Base-by-base conservation (phyloP, 2,113 vertebrate species). In the Montifringilla adamsi region DNA sequence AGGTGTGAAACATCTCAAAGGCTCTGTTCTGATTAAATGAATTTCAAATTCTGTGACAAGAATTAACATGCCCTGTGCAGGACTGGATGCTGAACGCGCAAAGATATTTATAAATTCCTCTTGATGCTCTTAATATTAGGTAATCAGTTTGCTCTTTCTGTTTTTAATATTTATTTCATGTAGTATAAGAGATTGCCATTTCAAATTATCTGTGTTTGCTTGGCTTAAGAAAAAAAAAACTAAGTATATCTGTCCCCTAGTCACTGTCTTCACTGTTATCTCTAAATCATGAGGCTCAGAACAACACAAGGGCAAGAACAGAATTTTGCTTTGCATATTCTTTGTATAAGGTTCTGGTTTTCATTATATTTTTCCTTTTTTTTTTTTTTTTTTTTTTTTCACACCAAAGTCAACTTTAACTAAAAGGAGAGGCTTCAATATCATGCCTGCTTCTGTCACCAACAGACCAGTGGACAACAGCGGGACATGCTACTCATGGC, bases 1-100 rank as follows among this genome's bases (percentile, higher is more conserved):
- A 95, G 77, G 89, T 96, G 96, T 94, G 73, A 95, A 95, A 77
- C n/a, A 81, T 90, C 74, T 92, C 81, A 75, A 95, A 95, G 81
- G 33, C 62, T 89, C 44, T 83, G 31, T 82, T 95, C 87, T 85
- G 93, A 84, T 82, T 72, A 95, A 76, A 75, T 92, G 47, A 91
- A 94, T 89, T 89, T 91, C 68, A 92, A 87, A 72, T 89, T 82
- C 77, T 68, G 28, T 64, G 81, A 92, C 84, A 94, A 94, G 95
- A 56, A 93, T 89, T 95, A 94, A 91, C 89, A 82, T 76, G 93
- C 73, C 93, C 77, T 73, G 53, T 76, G 81, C 66, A 91, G 67
- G 81, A 87, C 4, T 53, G 66, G 26, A 53, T 83, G 81, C 63
- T 79, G 95, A 95, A 89, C 87, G 66, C 0, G 1, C 46, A 75